Evolutionary conservation across 2,113 vertebrate species (phyloP).

Genomic region (Oophaga pumilio): DNA sequence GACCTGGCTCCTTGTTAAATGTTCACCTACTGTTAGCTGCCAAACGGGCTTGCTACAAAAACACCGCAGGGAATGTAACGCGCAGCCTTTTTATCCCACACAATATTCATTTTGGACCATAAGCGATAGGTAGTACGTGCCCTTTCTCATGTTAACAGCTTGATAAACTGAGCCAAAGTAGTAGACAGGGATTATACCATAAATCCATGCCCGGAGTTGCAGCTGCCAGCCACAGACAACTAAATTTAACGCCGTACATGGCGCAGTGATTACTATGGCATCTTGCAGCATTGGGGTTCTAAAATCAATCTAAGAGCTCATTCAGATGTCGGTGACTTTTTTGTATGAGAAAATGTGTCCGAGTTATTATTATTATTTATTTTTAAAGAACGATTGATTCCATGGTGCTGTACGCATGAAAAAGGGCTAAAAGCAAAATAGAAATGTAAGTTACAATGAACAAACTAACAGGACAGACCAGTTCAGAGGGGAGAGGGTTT

Average conservation of each 20-base stretch:
- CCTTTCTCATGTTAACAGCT: background rate
- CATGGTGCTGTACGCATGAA: too few species aligned
- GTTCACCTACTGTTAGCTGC: conserved; percentile 19
- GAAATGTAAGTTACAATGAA: too few species aligned
- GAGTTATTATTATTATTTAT: too few species aligned
- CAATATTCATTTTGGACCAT: background rate
- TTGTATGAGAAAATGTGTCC: too few species aligned
- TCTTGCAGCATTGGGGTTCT: background rate
- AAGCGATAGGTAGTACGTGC: background rate
- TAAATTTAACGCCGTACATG: background rate
- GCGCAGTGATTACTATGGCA: background rate
- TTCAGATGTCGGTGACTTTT: too few species aligned
- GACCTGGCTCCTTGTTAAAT: conserved; percentile 6
- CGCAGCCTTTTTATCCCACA: background rate
- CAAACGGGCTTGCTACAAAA: background rate
- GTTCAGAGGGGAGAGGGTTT: too few species aligned
- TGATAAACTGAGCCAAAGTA: background rate
- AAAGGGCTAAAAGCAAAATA: too few species aligned
- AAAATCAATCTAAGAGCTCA: too few species aligned
- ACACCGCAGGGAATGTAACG: background rate
- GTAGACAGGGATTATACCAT: background rate
- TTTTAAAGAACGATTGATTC: too few species aligned
- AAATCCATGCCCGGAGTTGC: background rate
- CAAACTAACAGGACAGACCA: too few species aligned
- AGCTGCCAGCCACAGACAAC: background rate